Evolutionary conservation across 2,113 vertebrate species (phyloP), one percentile per base, ranked within the genome.

Genomic region (Amblyopsis rosae): DNA sequence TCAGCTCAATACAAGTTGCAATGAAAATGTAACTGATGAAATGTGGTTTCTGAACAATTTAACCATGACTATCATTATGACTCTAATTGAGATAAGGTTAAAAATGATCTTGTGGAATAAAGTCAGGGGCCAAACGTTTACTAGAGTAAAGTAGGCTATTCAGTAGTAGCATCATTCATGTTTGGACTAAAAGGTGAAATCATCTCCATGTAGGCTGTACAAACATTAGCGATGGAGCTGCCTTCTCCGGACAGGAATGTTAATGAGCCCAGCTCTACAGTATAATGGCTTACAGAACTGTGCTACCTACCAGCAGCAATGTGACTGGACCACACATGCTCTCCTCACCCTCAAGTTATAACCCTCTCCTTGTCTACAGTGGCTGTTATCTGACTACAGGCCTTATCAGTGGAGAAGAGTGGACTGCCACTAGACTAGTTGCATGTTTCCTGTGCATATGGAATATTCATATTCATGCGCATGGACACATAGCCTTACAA

Each of bases 191-290:
- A 41, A 41, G 32, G 68, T 66, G 67, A 66, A 65, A 81, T 75
- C 61, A 62, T 69, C 73, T 54, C 46, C 57, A 12, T 54, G 69
- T 62, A 69, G 51, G 62, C 69, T 80, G 67, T 84, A 75, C 84
- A 87, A 88, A 87, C 70, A 4, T 54, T 65, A 79, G 69, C 80
- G 71, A 76, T 63, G 63, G 85, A 71, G 76, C 73, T 76, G 73
- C 75, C 83, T 86, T 76, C 85, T 73, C 77, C 84, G 88, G 86
- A 89, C 88, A 89, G 86, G 86, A 90, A 90, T 90, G 78, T 89
- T 90, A 88, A 87, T 79, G 82, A 90, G 83, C 35, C 6, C 67
- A 84, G 70, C 77, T 81, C 80, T 26, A 81, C 85, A 77, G 80
- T 77, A 77, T 86, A 88, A 88, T 87, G 82, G 88, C 79, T 90